Evolutionary conservation across 2,888 invertebrate species (phyloP).

Genomic region (Scaptomyza flava): DNA sequence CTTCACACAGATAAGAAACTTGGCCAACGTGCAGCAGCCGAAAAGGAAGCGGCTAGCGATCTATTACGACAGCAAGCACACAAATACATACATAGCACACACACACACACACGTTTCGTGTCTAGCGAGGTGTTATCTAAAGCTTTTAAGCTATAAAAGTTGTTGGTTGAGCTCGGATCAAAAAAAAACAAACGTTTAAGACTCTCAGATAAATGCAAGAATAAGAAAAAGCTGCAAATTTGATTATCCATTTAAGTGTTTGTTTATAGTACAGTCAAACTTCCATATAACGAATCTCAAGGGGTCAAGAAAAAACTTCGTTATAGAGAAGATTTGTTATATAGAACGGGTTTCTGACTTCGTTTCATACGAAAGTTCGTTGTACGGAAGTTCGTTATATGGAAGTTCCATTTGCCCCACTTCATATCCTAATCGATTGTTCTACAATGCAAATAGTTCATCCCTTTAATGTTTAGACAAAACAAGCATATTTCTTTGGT

Average conservation of each 20-base stretch:
- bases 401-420: neutral
- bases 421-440: neutral
- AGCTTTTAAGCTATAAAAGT: constrained; percentile 7
- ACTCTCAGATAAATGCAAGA: neutral
- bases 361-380: too few species aligned
- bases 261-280: too few species aligned
- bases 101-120: neutral
- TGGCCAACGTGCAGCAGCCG: constrained; percentile 39
- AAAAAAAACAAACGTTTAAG: neutral
- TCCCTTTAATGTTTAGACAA: neutral
- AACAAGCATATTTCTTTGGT: neutral
- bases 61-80: constrained; percentile 65
- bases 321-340: too few species aligned
- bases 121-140: constrained; percentile 17
- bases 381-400: too few species aligned
- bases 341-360: too few species aligned
- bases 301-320: too few species aligned
- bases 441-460: neutral
- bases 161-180: neutral
- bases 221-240: neutral
- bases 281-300: too few species aligned
- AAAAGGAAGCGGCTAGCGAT: constrained; percentile 70
- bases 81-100: constrained; percentile 3
- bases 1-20: constrained; percentile 54
- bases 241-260: neutral